Evolutionary conservation across 2,113 vertebrate genomes (phyloP).

Genomic region (Oryzias melastigma): DNA sequence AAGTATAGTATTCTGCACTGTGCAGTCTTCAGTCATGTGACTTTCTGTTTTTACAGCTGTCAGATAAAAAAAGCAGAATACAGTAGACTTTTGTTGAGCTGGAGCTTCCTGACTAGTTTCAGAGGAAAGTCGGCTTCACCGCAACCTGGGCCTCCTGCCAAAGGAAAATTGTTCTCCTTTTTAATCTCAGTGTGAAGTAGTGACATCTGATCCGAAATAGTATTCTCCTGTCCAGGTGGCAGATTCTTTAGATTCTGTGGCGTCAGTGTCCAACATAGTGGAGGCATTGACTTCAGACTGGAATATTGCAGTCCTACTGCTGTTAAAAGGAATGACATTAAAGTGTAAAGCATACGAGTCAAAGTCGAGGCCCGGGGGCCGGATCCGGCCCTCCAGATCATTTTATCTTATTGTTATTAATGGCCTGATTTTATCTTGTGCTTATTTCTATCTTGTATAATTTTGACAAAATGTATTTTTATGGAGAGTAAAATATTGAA

Average conservation of each 20-base stretch:
- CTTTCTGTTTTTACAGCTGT: conserved; percentile 34
- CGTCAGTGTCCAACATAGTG: conserved; percentile 4
- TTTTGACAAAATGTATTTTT: too few species aligned
- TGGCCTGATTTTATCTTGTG: too few species aligned
- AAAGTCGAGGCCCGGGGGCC: too few species aligned
- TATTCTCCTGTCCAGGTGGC: conserved; percentile 35
- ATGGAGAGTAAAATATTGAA: too few species aligned
- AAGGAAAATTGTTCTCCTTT: conserved; percentile 24
- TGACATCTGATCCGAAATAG: conserved; percentile 53
- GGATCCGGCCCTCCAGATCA: too few species aligned
- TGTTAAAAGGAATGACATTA: background rate
- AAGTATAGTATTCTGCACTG: background rate
- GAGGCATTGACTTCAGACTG: conserved; percentile 2
- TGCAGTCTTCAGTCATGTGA: conserved; percentile 24
- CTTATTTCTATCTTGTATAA: too few species aligned
- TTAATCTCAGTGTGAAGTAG: conserved; percentile 29
- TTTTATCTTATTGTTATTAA: too few species aligned
- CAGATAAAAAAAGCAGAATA: conserved; percentile 32
- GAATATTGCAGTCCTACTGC: background rate
- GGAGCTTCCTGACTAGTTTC: conserved; percentile 26
- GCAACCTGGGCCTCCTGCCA: conserved; percentile 53
- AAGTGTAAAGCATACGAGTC: background rate
- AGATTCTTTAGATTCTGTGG: conserved; percentile 55
- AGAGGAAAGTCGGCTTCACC: conserved; percentile 38
- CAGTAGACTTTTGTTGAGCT: conserved; percentile 58